These are phyloP conservation scores for Oligia strigilis DNA, from an alignment of 2,888 invertebrate species.

Conservation along the genomic window DNA sequence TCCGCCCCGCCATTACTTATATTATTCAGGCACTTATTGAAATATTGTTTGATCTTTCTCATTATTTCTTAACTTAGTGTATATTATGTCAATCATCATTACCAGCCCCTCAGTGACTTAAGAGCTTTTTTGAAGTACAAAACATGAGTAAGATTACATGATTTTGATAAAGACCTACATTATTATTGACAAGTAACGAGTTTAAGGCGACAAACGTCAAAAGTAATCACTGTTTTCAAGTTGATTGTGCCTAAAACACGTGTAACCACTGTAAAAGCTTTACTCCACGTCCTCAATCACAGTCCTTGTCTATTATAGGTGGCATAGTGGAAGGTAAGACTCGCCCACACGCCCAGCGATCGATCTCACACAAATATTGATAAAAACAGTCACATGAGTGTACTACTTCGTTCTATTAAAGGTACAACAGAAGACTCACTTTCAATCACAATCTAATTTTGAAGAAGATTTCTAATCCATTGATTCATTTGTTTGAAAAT, in stretches of 20 bases:
- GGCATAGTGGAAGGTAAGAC: conserved; percentile 4
- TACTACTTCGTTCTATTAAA: conserved; percentile 4
- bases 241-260: background rate
- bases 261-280: conserved; percentile 24
- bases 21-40: background rate
- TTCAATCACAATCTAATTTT: background rate
- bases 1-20: background rate
- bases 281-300: conserved; percentile 43
- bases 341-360: conserved; percentile 38
- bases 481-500: background rate
- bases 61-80: background rate
- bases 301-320: conserved; percentile 8
- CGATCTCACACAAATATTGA: conserved; percentile 61
- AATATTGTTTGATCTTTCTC: background rate
- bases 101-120: too few relatives aligned
- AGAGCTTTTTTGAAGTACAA: background rate
- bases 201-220: background rate
- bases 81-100: background rate
- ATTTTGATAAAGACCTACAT: background rate
- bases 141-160: background rate
- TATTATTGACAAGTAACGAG: background rate
- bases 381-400: conserved; percentile 45
- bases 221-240: background rate
- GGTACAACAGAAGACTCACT: conserved; percentile 23
- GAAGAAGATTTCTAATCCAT: too few relatives aligned